Percentiles rank a stretch among this genome's conserved stretches.
Conservation (phyloP, 2,888 invertebrate genomes). For the Gortyna flavago region DNA sequence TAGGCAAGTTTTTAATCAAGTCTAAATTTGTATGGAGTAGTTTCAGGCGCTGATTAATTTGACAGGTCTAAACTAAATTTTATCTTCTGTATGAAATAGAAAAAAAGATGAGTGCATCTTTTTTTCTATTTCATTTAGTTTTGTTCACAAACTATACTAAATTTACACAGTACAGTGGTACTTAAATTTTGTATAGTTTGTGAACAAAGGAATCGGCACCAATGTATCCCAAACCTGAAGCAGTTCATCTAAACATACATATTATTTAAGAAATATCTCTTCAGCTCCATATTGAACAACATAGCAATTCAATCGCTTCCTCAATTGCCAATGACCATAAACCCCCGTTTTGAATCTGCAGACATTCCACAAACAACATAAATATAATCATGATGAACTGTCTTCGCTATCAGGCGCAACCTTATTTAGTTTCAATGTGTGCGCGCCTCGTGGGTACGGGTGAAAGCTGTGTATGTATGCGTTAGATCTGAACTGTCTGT, state of each 20-base stretch:
- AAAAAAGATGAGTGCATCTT: too few relatives aligned
- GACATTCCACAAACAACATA: slow-evolving; percentile 43
- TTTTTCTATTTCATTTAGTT: too few relatives aligned
- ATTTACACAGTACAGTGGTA: too few relatives aligned
- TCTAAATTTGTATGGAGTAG: too few relatives aligned
- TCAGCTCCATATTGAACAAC: background rate
- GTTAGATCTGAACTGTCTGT: slow-evolving; percentile 26
- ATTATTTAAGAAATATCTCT: background rate
- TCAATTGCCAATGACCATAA: slow-evolving; percentile 33
- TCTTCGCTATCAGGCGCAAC: slow-evolving; percentile 34
- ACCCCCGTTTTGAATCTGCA: slow-evolving; percentile 37
- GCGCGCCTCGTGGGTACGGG: background rate
- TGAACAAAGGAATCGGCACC: too few relatives aligned
- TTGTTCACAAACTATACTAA: too few relatives aligned
- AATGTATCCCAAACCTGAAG: background rate
- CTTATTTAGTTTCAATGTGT: slow-evolving; percentile 17
- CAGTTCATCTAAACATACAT: background rate
- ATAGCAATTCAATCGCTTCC: slow-evolving; percentile 30
- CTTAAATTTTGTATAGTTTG: too few relatives aligned
- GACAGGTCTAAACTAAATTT: too few relatives aligned
- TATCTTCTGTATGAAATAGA: too few relatives aligned
- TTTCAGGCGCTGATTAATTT: too few relatives aligned
- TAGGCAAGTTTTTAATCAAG: too few relatives aligned
- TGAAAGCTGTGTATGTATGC: slow-evolving; percentile 15
- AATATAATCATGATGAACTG: slow-evolving; percentile 56